phyloP scores from a whole-genome alignment of 2,113 vertebrate species.

The Rafetus swinhoei region DNA sequence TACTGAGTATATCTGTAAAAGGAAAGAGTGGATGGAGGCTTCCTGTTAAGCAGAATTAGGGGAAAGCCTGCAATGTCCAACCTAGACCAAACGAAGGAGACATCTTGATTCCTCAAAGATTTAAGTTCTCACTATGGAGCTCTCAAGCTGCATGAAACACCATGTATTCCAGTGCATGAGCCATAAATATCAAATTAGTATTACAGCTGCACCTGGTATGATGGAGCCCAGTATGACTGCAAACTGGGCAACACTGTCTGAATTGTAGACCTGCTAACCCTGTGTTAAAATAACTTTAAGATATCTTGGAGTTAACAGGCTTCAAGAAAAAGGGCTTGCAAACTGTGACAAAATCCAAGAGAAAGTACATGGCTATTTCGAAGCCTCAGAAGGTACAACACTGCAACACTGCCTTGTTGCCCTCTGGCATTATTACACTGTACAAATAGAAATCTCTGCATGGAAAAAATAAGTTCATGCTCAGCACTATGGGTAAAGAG shows the following conservation, averaged over 20 bases:
- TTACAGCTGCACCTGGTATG: too few relatives aligned
- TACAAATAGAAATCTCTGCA: background rate
- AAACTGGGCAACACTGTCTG: background rate
- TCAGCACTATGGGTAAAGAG: background rate
- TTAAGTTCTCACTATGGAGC: too few relatives aligned
- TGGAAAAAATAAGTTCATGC: background rate
- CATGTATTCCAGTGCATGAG: too few relatives aligned
- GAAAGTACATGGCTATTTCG: background rate
- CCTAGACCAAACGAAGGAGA: too few relatives aligned
- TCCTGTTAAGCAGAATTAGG: too few relatives aligned
- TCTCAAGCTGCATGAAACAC: too few relatives aligned
- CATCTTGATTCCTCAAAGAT: too few relatives aligned
- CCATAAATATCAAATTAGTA: too few relatives aligned
- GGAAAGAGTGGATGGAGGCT: too few relatives aligned
- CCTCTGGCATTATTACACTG: background rate
- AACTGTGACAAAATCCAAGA: background rate
- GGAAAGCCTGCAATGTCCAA: too few relatives aligned
- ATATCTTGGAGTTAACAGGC: background rate
- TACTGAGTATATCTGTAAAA: too few relatives aligned
- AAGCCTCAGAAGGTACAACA: background rate
- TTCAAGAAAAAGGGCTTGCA: background rate
- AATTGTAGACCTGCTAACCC: background rate
- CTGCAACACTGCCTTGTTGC: background rate
- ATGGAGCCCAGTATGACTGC: background rate
- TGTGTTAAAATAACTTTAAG: background rate